Base-by-base conservation (phyloP, 2,113 vertebrate genomes). In the Ailuropoda melanoleuca region DNA sequence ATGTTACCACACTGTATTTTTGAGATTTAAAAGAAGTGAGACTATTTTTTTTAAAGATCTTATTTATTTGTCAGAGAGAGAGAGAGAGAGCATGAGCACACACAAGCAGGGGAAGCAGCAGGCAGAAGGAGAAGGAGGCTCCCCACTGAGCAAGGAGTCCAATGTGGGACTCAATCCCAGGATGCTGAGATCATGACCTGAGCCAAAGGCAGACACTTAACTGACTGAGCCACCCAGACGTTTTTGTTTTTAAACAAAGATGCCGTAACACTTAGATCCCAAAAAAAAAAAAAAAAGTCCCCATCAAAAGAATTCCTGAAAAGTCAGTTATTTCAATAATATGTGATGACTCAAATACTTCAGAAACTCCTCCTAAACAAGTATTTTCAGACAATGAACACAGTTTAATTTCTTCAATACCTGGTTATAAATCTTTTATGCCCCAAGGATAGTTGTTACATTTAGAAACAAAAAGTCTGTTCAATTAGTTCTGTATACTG, bases 211-310 rank as follows among this genome's bases (percentile, higher is more conserved):
- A 64, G 29, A 64, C 6, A 0, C 29, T 64, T 64, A 64, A 64
- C 13, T 0, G 29, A 64, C 6, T 64, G 15, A 64, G 62, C 29
- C 14, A 64, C 13, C 29, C 62, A 64, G 14, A 29, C 13, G 29
- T 29, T 92, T 97, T 92, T 80, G 60, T 94, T 94, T 86, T 94
- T 84, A 74, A 93, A 87, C 74, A 86, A 93, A 80, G 74, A 96
- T 77, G 66, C 12, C 43, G 68, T 29, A 87, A 83, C 18, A 46
- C 19, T 72, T 89, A 39, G 6, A 87, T 84, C 62, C 68, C 39
- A 23, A 70, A 90, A 94, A 78, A 81, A 23, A 81, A 87, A 94
- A 62, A 80, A 56, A 64, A 6, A 53, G 13, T 90, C 34, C 26
- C 26, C 43, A 87, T 95, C 78, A 74, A 95, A 97, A 82, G 13